Conservation (phyloP, 2,113 vertebrate genomes). For the Pandion haliaetus region DNA sequence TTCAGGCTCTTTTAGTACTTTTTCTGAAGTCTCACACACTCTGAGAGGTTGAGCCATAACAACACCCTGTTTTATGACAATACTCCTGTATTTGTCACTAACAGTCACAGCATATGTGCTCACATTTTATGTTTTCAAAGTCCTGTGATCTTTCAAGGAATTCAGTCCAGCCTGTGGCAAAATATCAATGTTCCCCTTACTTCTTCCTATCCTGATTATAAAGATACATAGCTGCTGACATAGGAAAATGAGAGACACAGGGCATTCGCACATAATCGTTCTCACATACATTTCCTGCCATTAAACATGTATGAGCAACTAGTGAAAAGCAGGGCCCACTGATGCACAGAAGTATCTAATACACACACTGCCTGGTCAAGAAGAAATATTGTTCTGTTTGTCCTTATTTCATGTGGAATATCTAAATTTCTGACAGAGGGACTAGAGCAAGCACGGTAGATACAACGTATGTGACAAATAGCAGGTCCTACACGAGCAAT, state of each 20-base stretch:
- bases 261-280: neutral
- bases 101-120: neutral
- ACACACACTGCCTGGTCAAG: neutral
- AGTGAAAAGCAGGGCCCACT: neutral
- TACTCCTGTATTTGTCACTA: accelerated
- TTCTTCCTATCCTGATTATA: neutral
- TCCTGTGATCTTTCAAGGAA: neutral
- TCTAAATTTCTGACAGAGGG: neutral
- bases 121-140: neutral
- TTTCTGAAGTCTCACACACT: neutral
- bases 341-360: constrained; percentile 21
- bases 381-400: neutral
- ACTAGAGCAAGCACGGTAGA: neutral
- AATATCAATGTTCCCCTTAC: neutral
- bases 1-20: neutral
- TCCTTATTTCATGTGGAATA: neutral
- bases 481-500: neutral
- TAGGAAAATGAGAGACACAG: neutral
- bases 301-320: neutral
- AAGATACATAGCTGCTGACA: neutral
- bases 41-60: neutral
- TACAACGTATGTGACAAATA: neutral
- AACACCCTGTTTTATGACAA: too few relatives aligned
- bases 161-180: neutral
- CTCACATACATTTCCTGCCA: neutral